Percentiles rank a stretch among this genome's conserved stretches.
phyloP scores from a whole-genome alignment of 2,888 invertebrate genomes.

The Tenthredo notha region DNA sequence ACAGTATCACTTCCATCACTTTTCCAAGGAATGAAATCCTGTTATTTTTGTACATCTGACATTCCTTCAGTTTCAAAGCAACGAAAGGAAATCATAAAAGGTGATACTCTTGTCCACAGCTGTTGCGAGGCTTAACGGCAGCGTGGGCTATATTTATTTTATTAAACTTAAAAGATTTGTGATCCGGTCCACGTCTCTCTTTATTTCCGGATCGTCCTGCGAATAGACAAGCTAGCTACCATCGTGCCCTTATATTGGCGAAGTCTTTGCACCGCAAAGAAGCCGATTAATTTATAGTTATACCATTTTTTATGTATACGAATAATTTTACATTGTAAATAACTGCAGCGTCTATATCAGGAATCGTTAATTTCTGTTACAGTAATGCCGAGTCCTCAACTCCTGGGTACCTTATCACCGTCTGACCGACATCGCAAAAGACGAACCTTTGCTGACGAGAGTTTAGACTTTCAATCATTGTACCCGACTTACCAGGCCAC shows the following conservation, averaged over 20 bases:
- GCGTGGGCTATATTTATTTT: constrained; percentile 42
- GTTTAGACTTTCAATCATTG: constrained; percentile 59
- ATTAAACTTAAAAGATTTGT: constrained; percentile 38
- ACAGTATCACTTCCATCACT: constrained; percentile 54
- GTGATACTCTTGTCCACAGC: constrained; percentile 53
- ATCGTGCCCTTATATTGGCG: not conserved
- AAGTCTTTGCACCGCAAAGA: not conserved
- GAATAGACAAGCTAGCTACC: not conserved
- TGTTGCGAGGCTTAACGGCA: constrained; percentile 42
- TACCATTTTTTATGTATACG: not conserved
- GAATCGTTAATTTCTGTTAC: constrained; percentile 49
- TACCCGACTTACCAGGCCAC: constrained; percentile 61
- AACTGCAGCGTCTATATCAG: not conserved
- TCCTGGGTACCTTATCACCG: constrained; percentile 60
- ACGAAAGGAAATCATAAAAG: constrained; percentile 54
- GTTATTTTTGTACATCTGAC: constrained; percentile 54
- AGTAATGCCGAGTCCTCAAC: constrained; percentile 61
- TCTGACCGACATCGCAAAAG: constrained; percentile 60
- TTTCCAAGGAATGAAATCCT: constrained; percentile 38
- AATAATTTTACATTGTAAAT: not conserved
- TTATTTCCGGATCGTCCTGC: constrained; percentile 39
- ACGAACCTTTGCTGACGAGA: constrained; percentile 50
- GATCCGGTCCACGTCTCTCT: constrained; percentile 25
- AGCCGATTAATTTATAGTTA: not conserved
- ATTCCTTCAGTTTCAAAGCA: constrained; percentile 53